phyloP scores from a whole-genome alignment of 2,113 vertebrate genomes.

The Mustelus asterias region DNA sequence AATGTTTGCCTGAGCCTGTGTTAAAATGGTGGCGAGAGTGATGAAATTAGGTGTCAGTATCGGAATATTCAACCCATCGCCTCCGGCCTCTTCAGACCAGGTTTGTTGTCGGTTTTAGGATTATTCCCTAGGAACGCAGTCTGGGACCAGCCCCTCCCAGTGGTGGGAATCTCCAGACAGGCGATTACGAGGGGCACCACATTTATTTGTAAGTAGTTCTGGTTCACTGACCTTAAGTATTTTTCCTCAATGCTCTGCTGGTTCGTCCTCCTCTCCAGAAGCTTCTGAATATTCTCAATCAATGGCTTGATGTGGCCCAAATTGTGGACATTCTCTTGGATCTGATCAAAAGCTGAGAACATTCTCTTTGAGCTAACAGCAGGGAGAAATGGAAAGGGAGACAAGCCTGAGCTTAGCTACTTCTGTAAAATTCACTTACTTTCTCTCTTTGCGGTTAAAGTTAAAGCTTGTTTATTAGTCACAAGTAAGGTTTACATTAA shows the following conservation, averaged over 20 bases:
- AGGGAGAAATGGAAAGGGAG: neutral
- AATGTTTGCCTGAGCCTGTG: neutral
- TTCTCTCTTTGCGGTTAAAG: neutral
- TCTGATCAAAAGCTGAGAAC: constrained; percentile 21
- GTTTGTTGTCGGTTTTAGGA: neutral
- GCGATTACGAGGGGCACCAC: no score
- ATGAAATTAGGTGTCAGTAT: no score
- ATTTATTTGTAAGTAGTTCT: neutral
- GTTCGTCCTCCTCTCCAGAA: neutral
- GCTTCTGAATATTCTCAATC: constrained; percentile 25
- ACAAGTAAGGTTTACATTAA: no score
- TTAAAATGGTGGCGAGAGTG: neutral
- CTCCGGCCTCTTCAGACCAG: neutral
- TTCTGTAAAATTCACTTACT: neutral
- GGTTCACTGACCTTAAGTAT: neutral
- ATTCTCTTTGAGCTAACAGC: neutral
- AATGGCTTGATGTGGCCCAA: neutral
- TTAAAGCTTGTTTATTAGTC: no score
- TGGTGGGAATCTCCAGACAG: neutral
- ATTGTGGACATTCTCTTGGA: neutral
- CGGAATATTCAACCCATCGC: no score
- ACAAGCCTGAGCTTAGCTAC: neutral
- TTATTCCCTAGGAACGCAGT: neutral
- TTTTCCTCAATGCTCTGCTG: neutral
- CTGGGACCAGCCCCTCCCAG: neutral